Evolutionary conservation across 2,888 invertebrate genomes (phyloP).

Genomic region (Aphidoletes aphidimyza): DNA sequence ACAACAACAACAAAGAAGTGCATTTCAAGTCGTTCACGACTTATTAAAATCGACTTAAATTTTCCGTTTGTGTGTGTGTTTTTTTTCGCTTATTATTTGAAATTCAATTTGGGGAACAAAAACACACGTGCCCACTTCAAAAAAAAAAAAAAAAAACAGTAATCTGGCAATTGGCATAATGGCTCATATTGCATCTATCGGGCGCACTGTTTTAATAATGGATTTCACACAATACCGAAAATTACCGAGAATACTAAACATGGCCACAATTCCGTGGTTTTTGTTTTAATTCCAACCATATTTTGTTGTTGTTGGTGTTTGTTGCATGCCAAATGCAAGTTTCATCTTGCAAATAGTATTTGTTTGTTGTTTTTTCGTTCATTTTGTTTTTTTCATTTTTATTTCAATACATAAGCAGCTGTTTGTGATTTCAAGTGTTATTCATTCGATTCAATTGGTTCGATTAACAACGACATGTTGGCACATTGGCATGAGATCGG

Average conservation of each 20-base stretch:
- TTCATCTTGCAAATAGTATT: background rate
- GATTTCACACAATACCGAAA: background rate
- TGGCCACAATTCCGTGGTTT: background rate
- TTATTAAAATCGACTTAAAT: background rate
- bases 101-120: constrained; percentile 10
- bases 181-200: background rate
- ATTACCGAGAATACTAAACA: background rate
- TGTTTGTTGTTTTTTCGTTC: no score
- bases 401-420: background rate
- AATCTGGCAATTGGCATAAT: constrained; percentile 12
- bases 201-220: no score
- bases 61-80: no score
- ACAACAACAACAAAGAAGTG: background rate
- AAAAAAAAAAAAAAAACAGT: no score
- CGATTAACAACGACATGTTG: no score
- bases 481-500: no score
- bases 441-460: background rate
- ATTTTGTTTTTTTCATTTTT: no score
- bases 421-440: background rate
- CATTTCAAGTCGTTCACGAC: background rate
- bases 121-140: constrained; percentile 13
- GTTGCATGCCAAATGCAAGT: background rate
- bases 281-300: background rate
- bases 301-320: no score
- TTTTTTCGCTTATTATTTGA: background rate